Percentiles rank a stretch among this genome's conserved stretches.
These are phyloP conservation scores for Brachionus manjavacas DNA, from an alignment of 1,140 invertebrate genomes.

Conservation along the genomic window DNA sequence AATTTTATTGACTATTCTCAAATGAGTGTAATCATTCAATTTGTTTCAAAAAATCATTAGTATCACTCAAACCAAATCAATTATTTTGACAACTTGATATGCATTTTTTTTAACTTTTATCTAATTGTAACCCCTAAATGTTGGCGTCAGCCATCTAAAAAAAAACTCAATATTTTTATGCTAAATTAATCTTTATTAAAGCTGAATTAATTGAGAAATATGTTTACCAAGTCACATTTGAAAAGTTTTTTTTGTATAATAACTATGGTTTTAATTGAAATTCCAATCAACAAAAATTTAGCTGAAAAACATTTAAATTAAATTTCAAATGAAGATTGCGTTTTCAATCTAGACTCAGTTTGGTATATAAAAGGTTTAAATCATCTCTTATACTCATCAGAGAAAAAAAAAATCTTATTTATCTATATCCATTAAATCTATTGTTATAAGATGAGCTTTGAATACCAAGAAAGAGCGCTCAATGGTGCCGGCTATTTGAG, in stretches of 20 bases:
- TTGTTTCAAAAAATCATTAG: no score
- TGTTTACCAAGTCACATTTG: neutral
- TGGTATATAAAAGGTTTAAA: neutral
- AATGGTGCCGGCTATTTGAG: neutral
- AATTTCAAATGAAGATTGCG: neutral
- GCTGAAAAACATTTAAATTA: neutral
- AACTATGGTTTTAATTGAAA: neutral
- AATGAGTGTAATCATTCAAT: no score
- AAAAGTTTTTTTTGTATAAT: neutral
- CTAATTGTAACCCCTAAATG: neutral
- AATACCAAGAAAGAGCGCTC: neutral
- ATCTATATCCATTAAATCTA: neutral
- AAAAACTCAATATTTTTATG: neutral
- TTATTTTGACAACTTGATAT: no score
- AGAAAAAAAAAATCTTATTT: neutral
- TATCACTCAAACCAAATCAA: no score
- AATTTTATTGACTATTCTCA: no score
- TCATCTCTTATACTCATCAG: neutral
- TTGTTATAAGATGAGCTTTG: neutral
- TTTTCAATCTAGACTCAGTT: neutral
- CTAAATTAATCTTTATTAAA: neutral
- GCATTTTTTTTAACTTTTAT: no score
- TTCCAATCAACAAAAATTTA: neutral
- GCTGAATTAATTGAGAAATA: neutral
- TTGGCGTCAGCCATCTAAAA: neutral